These are phyloP conservation scores for Mongoloraphidia duomilia DNA, from an alignment of 2,888 invertebrate species.

Conservation along the genomic window DNA sequence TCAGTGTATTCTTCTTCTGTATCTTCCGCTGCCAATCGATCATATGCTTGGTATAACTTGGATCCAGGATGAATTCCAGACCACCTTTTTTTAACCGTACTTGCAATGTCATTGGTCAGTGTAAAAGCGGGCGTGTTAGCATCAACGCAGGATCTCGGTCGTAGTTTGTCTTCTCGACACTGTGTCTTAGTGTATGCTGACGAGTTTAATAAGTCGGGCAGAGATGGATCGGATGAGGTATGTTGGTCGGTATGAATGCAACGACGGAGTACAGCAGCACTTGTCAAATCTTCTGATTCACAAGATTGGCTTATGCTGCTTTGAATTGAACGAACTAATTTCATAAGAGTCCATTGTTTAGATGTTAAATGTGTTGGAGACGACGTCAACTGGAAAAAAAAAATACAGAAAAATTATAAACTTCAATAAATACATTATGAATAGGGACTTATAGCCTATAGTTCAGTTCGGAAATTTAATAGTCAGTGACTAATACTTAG, in stretches of 20 bases:
- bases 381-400: constrained; percentile 31
- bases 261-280: constrained; percentile 35
- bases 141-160: constrained; percentile 60
- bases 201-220: constrained; percentile 43
- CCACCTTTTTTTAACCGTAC: constrained; percentile 48
- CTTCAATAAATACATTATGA: neutral
- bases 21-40: constrained; percentile 49
- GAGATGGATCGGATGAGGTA: constrained; percentile 35
- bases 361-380: constrained; percentile 34
- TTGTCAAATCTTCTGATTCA: constrained; percentile 6
- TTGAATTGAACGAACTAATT: constrained; percentile 42
- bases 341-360: constrained; percentile 42
- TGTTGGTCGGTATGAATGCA: constrained; percentile 28
- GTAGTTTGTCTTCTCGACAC: constrained; percentile 34
- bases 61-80: constrained; percentile 55
- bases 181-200: constrained; percentile 36
- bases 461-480: too few species aligned
- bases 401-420: constrained; percentile 5
- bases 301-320: constrained; percentile 28
- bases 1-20: constrained; percentile 59
- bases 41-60: constrained; percentile 57
- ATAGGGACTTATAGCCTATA: too few species aligned
- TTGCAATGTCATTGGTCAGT: constrained; percentile 29
- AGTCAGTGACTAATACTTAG: neutral
- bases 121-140: constrained; percentile 29